Base-by-base conservation (phyloP, 2,113 vertebrate genomes). In the Vombatus ursinus region DNA sequence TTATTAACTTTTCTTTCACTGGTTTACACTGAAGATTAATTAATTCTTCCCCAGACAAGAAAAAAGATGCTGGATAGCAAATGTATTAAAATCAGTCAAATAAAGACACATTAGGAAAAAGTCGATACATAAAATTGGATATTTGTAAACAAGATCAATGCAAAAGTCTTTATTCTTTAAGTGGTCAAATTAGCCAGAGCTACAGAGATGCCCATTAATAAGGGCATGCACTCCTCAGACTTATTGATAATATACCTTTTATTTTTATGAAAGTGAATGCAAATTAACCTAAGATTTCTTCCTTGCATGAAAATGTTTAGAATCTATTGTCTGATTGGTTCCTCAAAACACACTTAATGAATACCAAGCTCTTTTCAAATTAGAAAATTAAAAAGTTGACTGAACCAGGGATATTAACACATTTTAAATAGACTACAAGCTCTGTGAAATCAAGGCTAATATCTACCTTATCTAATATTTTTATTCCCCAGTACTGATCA, bases 1-100 rank as follows among this genome's bases (percentile, higher is more conserved):
- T 90, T 90, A 90, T 90, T 90, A 90, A 90, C 90, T 90, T 90
- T 90, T 90, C 48, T 90, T 90, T 90, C 90, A 90, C 90, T 90
- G 90, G 47, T 90, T 90, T 90, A 50, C 26, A 90, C 90, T 49
- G 25, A 90, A 90, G 48, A 90, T 90, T 90, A 90, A 90, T 90
- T 90, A 90, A 90, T 90, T 90, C 90, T 50, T 90, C 47, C 90
- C 89, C 24, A 50, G 90, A 90, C 48, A 48, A 90, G 90, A 90
- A 90, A 90, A 90, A 50, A 26, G 49, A 90, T 50, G 24, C 47
- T 50, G 48, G 90, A 26, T 48, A 26, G 24, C 50, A 90, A 90
- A 90, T 23, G 28, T 90, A 49, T 90, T 50, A 90, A 84, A 84
- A 84, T 84, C 37, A 23, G 68, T 44, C 68, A 84, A 84, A 84